These are phyloP conservation scores for Cheilosia urbana DNA, from an alignment of 2,888 invertebrate genomes.

Conservation along the genomic window DNA sequence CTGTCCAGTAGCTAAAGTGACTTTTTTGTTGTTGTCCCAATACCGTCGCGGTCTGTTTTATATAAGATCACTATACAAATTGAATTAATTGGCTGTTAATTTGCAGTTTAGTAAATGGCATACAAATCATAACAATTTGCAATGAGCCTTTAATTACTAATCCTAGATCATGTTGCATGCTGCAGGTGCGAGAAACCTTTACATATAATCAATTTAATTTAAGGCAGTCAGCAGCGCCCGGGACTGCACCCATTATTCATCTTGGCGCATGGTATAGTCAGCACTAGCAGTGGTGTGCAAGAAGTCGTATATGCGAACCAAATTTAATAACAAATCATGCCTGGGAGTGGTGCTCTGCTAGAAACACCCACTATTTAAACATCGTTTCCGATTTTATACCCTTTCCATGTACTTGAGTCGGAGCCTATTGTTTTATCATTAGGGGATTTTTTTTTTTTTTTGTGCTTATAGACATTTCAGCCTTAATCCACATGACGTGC, in stretches of 20 bases:
- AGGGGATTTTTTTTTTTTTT: slow-evolving; percentile 47
- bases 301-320: slow-evolving; percentile 32
- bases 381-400: slow-evolving; percentile 29
- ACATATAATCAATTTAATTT: slow-evolving; percentile 41
- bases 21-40: too few relatives aligned
- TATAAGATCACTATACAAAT: too few relatives aligned
- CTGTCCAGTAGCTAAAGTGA: too few relatives aligned
- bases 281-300: slow-evolving; percentile 7
- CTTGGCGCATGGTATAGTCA: slow-evolving; percentile 21
- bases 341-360: slow-evolving; percentile 56
- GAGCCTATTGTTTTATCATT: slow-evolving; percentile 39
- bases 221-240: slow-evolving; percentile 19
- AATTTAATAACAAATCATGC: slow-evolving; percentile 45
- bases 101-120: too few relatives aligned
- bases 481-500: slow-evolving; percentile 23
- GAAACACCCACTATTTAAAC: slow-evolving; percentile 47
- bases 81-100: too few relatives aligned
- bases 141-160: neutral
- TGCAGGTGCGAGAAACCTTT: slow-evolving; percentile 16
- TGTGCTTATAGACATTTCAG: slow-evolving; percentile 48
- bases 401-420: slow-evolving; percentile 37
- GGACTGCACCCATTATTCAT: slow-evolving; percentile 52
- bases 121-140: too few relatives aligned
- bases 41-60: too few relatives aligned
- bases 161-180: neutral